These are phyloP conservation scores for Drosophila multiciliata DNA, from an alignment of 2,888 invertebrate genomes.

Conservation along the genomic window DNA sequence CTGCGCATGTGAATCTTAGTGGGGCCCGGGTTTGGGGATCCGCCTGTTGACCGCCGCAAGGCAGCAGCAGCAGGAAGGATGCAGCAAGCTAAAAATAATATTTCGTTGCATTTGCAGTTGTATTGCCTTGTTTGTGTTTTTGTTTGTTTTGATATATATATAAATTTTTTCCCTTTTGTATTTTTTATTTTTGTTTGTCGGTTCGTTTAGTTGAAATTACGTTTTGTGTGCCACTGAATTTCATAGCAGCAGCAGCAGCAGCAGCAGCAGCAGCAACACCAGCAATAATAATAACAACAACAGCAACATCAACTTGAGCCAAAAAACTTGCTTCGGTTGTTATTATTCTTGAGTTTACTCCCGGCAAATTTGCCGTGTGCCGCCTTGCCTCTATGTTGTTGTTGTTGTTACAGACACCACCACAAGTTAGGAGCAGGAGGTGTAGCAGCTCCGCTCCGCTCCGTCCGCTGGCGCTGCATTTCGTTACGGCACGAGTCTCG, in stretches of 20 bases:
- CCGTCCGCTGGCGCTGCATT: slow-evolving; percentile 41
- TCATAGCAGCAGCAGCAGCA: slow-evolving; percentile 60
- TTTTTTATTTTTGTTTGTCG: slow-evolving; percentile 67
- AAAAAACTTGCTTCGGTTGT: slow-evolving; percentile 81
- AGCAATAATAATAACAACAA: slow-evolving; percentile 18
- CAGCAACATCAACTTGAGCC: slow-evolving; percentile 64
- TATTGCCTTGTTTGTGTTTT: slow-evolving; percentile 59
- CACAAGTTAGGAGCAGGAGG: slow-evolving; percentile 26
- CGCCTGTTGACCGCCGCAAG: slow-evolving; percentile 44
- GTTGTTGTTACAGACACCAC: slow-evolving; percentile 55
- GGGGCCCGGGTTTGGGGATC: slow-evolving; percentile 7
- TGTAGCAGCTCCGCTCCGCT: slow-evolving; percentile 48
- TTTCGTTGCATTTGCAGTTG: slow-evolving; percentile 72
- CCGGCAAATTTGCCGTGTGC: slow-evolving; percentile 79
- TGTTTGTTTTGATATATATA: slow-evolving; percentile 44
- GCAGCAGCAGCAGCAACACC: slow-evolving; percentile 27
- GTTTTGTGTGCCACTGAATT: slow-evolving; percentile 81
- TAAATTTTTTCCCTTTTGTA: slow-evolving; percentile 28
- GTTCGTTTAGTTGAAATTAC: slow-evolving; percentile 82
- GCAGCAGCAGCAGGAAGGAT: slow-evolving; percentile 75
- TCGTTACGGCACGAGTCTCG: slow-evolving; percentile 47
- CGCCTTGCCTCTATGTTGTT: slow-evolving; percentile 38
- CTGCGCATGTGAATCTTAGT: slow-evolving; percentile 67
- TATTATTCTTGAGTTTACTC: slow-evolving; percentile 79
- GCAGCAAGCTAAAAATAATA: slow-evolving; percentile 81